Evolutionary conservation across 2,797 vertebrate species (phyloP).

Genomic region (Acanthurus tractus): DNA sequence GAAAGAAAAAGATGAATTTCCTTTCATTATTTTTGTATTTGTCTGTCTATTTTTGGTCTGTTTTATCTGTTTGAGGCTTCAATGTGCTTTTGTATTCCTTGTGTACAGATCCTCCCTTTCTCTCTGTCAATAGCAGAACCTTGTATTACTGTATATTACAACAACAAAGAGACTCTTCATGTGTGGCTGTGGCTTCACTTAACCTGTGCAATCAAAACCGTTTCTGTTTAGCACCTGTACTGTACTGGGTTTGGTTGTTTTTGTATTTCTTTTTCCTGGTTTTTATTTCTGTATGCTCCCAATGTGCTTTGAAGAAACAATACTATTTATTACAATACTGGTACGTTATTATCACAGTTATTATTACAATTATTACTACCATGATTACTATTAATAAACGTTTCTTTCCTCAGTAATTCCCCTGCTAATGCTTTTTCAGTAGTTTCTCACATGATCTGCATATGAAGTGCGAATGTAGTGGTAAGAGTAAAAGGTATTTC

Average conservation of each 20-base stretch:
- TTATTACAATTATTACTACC: conserved; percentile 85
- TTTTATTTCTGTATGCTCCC: conserved; percentile 90
- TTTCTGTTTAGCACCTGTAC: conserved; percentile 72
- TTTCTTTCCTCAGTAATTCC: conserved; percentile 92
- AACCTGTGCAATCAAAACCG: conserved; percentile 76
- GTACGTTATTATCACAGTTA: conserved; percentile 86
- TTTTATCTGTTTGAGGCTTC: conserved; percentile 68
- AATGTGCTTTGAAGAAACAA: conserved; percentile 91
- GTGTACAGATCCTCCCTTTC: conserved; percentile 85
- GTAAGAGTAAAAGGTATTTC: background rate
- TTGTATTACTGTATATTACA: conserved; percentile 80
- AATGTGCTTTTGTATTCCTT: conserved; percentile 89
- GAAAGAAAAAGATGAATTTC: conserved; percentile 58
- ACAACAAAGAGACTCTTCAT: conserved; percentile 83
- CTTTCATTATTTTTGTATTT: conserved; percentile 63
- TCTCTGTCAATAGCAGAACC: conserved; percentile 65
- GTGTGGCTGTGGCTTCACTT: conserved; percentile 83
- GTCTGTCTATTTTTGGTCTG: conserved; percentile 46
- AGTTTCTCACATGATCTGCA: background rate
- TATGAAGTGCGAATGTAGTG: conserved; percentile 4
- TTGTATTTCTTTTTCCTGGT: conserved; percentile 70
- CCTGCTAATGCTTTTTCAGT: conserved; percentile 32
- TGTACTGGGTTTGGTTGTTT: conserved; percentile 74
- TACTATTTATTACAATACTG: conserved; percentile 88
- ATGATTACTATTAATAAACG: conserved; percentile 94